phyloP scores from a whole-genome alignment of 1,140 invertebrate genomes.

The Drosophila burlai region DNA sequence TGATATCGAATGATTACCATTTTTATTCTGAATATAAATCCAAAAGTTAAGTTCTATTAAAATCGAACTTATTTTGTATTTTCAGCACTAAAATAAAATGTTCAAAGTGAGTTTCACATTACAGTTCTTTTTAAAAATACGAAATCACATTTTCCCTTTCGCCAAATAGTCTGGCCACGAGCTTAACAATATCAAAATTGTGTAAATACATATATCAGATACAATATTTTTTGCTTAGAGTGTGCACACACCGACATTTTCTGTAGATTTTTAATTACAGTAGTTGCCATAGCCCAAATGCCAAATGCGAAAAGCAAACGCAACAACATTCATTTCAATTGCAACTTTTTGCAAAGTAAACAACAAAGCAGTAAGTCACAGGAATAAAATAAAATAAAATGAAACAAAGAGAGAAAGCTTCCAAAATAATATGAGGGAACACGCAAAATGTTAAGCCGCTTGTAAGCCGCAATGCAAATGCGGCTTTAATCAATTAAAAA shows the following conservation, averaged over 20 bases:
- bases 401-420: slow-evolving; percentile 24
- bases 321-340: slow-evolving; percentile 29
- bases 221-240: slow-evolving; percentile 25
- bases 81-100: not conserved
- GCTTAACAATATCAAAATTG: slow-evolving; percentile 31
- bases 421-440: slow-evolving; percentile 52
- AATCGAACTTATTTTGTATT: not conserved
- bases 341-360: slow-evolving; percentile 35
- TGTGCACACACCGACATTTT: not conserved
- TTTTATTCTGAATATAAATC: not conserved
- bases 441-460: slow-evolving; percentile 75
- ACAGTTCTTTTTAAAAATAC: not conserved
- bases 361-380: slow-evolving; percentile 27
- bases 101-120: no score
- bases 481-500: slow-evolving; percentile 84
- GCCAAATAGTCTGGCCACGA: not conserved
- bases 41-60: not conserved
- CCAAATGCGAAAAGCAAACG: slow-evolving; percentile 48
- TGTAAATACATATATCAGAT: slow-evolving; percentile 45
- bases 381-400: slow-evolving; percentile 30
- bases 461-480: slow-evolving; percentile 80
- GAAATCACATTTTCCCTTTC: not conserved
- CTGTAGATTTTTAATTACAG: slow-evolving; percentile 61
- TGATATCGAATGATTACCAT: not conserved
- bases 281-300: slow-evolving; percentile 6